These are phyloP conservation scores for Zaprionus taronus DNA, from an alignment of 1,140 invertebrate genomes.

Conservation along the genomic window DNA sequence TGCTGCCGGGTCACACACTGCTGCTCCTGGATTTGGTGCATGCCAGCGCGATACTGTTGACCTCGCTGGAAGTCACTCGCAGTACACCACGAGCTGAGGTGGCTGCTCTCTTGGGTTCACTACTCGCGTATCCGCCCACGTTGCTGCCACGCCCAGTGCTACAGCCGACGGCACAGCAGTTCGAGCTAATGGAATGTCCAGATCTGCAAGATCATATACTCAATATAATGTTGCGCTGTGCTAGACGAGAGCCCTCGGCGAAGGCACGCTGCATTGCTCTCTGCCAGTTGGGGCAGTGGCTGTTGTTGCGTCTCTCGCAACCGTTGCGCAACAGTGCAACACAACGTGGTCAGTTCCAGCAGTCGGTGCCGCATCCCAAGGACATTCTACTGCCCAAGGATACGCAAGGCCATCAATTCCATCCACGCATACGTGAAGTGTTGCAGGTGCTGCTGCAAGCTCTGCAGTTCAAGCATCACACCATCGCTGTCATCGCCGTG, in stretches of 20 bases:
- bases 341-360: slow-evolving; percentile 59
- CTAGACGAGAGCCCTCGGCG: slow-evolving; percentile 94
- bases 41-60: slow-evolving; percentile 94
- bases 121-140: slow-evolving; percentile 92
- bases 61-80: slow-evolving; percentile 89
- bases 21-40: slow-evolving; percentile 95
- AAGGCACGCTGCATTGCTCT: slow-evolving; percentile 95
- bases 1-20: slow-evolving; percentile 94
- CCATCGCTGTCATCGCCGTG: slow-evolving; percentile 81
- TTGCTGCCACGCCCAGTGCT: slow-evolving; percentile 92
- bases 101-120: slow-evolving; percentile 94
- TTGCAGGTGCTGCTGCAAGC: slow-evolving; percentile 94
- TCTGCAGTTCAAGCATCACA: slow-evolving; percentile 87
- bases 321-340: slow-evolving; percentile 57
- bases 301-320: slow-evolving; percentile 91
- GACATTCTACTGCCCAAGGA: slow-evolving; percentile 62
- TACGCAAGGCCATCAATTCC: slow-evolving; percentile 61
- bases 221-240: slow-evolving; percentile 93
- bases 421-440: slow-evolving; percentile 92
- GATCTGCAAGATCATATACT: slow-evolving; percentile 93
- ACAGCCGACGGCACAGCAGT: slow-evolving; percentile 90
- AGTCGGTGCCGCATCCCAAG: slow-evolving; percentile 74
- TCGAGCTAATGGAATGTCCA: slow-evolving; percentile 82
- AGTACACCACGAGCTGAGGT: slow-evolving; percentile 95
- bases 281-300: slow-evolving; percentile 93